Evolutionary conservation across 2,797 vertebrate species (phyloP).

Genomic region (Phoxinus dragarum): DNA sequence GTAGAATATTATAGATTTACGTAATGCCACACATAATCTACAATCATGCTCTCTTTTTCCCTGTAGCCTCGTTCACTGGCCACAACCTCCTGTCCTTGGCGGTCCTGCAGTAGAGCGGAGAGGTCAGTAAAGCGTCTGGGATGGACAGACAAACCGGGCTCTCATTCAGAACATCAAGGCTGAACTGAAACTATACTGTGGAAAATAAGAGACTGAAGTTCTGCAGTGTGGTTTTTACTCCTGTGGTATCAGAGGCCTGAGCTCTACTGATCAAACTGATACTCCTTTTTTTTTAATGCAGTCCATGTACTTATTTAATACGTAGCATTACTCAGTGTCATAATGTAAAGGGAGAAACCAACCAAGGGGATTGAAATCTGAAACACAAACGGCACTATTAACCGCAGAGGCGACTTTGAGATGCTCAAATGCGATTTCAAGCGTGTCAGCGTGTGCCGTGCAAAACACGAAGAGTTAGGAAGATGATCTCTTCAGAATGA

Average conservation of each 20-base stretch:
- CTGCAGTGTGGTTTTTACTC: neutral
- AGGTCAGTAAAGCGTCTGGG: slow-evolving; percentile 30
- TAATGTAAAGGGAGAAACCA: slow-evolving; percentile 20
- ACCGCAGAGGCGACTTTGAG: neutral
- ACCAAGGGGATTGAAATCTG: neutral
- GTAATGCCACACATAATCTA: neutral
- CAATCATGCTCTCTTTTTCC: slow-evolving; percentile 6
- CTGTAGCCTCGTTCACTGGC: slow-evolving; percentile 43
- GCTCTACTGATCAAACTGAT: slow-evolving; percentile 17
- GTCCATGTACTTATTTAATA: slow-evolving; percentile 32
- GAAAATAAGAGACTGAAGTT: slow-evolving; percentile 27
- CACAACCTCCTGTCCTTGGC: slow-evolving; percentile 34
- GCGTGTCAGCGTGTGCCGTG: neutral
- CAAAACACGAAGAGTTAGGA: neutral
- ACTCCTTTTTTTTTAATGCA: slow-evolving; percentile 14
- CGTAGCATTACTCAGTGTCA: slow-evolving; percentile 13
- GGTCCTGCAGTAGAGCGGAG: slow-evolving; percentile 38
- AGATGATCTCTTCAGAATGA: neutral
- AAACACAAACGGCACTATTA: neutral
- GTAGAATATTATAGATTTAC: neutral
- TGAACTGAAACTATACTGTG: neutral
- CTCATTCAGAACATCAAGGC: neutral
- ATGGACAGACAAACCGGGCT: neutral
- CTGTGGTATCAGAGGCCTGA: neutral
- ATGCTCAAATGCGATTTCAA: neutral